Evolutionary conservation across 1,140 invertebrate species (phyloP).

Genomic region (Drosophila pectinifera): DNA sequence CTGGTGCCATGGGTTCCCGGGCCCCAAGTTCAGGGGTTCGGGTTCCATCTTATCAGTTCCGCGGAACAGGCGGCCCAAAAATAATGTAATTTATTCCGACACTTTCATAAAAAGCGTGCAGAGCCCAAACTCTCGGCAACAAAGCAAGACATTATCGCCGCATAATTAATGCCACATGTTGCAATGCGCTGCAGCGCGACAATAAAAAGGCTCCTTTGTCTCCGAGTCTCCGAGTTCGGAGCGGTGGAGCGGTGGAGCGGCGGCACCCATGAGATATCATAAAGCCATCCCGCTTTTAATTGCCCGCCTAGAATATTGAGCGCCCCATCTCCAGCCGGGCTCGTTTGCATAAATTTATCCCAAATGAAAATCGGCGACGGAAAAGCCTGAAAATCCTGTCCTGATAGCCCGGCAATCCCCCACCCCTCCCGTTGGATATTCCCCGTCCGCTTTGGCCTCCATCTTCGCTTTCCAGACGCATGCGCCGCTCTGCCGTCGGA

Average conservation of each 20-base stretch:
- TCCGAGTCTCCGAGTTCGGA: slow-evolving; percentile 6
- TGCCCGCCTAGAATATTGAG: slow-evolving; percentile 71
- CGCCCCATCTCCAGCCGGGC: slow-evolving; percentile 12
- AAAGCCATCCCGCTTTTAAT: slow-evolving; percentile 78
- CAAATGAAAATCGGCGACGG: slow-evolving; percentile 72
- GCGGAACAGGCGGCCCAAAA: slow-evolving; percentile 53
- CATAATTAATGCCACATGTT: slow-evolving; percentile 84
- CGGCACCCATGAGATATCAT: slow-evolving; percentile 69
- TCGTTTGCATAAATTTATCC: slow-evolving; percentile 80
- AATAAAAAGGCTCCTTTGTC: slow-evolving; percentile 60
- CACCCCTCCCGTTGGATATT: slow-evolving; percentile 21
- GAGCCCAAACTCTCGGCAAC: slow-evolving; percentile 70
- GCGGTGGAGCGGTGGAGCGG: slow-evolving; percentile 26
- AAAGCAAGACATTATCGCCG: slow-evolving; percentile 82
- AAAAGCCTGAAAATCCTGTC: slow-evolving; percentile 55
- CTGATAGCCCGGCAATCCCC: slow-evolving; percentile 5
- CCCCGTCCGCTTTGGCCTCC: slow-evolving; percentile 51
- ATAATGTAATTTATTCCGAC: slow-evolving; percentile 83
- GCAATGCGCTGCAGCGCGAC: slow-evolving; percentile 64
- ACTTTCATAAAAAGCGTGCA: slow-evolving; percentile 76
- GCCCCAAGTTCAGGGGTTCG: slow-evolving; percentile 8
- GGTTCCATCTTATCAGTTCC: slow-evolving; percentile 54
- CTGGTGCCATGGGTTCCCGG: slow-evolving; percentile 2
- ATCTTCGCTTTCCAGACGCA: slow-evolving; percentile 65
- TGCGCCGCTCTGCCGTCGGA: slow-evolving; percentile 60